Evolutionary conservation across 2,888 invertebrate species (phyloP), one percentile per base, ranked within the genome.

Genomic region (Athrips mouffetella): DNA sequence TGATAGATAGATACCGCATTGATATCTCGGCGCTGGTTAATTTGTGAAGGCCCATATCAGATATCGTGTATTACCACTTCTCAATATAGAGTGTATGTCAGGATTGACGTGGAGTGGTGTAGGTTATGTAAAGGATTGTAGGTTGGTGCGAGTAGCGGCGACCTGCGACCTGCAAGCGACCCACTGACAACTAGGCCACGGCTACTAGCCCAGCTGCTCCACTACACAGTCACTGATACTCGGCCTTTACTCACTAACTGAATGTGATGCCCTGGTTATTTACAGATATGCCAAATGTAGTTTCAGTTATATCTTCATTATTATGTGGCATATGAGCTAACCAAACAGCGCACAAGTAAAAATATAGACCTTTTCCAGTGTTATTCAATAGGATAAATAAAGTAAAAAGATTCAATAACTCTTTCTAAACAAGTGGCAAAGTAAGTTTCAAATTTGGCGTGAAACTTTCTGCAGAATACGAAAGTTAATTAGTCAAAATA

Each of bases 181-280:
- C 55, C 57, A 56, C 45, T 57, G 54, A 49, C 68, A 80, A 75
- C 63, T 80, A 77, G 80, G 79, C 80, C 81, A 80, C 63, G 80
- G 79, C 71, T 79, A 67, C 70, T 62, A 61, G 61, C 62, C 54
- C n/a, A n/a, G 59, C 60, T 69, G 61, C 53, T 58, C 55, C 67
- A 60, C 66, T 67, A 65, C 46, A 67, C 64, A 65, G 63, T 62
- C 65, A 65, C 54, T 54, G 51, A 48, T 53, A 57, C 55, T 52
- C n/a, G 37, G 11, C 37, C 37, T 21, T 51, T 53, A 47, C 51
- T 47, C 42, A 46, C 15, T n/a, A n/a, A n/a, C n/a, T 42, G 29
- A 44, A 47, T 45, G 33, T 35, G 23, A 44, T 21, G 44, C 23
- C 27, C 27, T 45, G 40, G 41, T 45, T 49, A 49, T 49, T 49